These are phyloP conservation scores for Lateolabrax maculatus DNA, from an alignment of 2,797 vertebrate genomes.

Conservation along the genomic window DNA sequence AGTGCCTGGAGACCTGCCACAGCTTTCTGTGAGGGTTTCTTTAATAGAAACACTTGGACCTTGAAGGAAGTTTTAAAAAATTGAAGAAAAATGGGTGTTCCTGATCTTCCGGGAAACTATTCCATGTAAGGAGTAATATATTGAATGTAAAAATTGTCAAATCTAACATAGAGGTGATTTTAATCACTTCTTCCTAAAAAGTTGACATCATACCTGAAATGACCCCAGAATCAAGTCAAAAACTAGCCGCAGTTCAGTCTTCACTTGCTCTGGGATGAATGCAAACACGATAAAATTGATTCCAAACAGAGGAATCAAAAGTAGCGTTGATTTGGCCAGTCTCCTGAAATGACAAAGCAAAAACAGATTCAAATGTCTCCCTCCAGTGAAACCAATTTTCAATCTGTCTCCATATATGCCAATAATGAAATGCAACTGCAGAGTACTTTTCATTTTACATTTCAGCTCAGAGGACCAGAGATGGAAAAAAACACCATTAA, in stretches of 20 bases:
- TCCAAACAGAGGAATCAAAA: slow-evolving; percentile 97
- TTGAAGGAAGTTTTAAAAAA: slow-evolving; percentile 9
- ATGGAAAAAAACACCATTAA: slow-evolving; percentile 50
- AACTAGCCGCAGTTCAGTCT: slow-evolving; percentile 89
- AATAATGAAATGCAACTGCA: slow-evolving; percentile 55
- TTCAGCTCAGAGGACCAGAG: slow-evolving; percentile 43
- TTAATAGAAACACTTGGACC: slow-evolving; percentile 22
- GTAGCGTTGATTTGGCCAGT: slow-evolving; percentile 95
- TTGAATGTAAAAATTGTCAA: too few relatives aligned
- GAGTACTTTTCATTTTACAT: slow-evolving; percentile 61
- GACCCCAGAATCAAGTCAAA: slow-evolving; percentile 96
- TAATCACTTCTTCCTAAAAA: background rate
- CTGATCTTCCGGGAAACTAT: background rate
- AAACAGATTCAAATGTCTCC: slow-evolving; percentile 29
- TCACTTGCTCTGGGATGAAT: slow-evolving; percentile 94
- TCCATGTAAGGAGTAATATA: background rate
- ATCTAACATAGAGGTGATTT: too few relatives aligned
- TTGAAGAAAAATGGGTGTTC: background rate
- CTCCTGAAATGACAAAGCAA: slow-evolving; percentile 86
- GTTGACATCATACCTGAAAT: slow-evolving; percentile 90
- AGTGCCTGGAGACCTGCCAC: slow-evolving; percentile 43
- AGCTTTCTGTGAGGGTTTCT: background rate
- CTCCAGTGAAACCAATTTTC: slow-evolving; percentile 44
- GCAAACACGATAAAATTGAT: slow-evolving; percentile 96
- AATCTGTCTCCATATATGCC: slow-evolving; percentile 41